phyloP scores from a whole-genome alignment of 2,888 invertebrate species.

The Agriopis aurantiaria region DNA sequence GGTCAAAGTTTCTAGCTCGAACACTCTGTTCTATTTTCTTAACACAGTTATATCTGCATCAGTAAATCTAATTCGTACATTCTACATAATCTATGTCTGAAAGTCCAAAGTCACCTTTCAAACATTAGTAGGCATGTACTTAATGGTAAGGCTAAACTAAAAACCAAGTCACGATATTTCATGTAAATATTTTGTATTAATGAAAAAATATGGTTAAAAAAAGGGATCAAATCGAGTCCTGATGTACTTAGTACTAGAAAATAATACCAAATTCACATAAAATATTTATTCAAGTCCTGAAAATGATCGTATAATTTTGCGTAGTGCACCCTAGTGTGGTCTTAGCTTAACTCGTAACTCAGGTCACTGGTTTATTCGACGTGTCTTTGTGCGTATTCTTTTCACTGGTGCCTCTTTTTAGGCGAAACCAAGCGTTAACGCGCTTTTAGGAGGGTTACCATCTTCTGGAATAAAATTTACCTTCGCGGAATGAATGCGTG shows the following conservation, averaged over 20 bases:
- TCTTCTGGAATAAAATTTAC: neutral
- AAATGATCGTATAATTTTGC: neutral
- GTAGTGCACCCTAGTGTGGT: neutral
- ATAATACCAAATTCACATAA: too few species aligned
- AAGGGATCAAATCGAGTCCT: too few species aligned
- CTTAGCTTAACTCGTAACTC: slow-evolving; percentile 27
- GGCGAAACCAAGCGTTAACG: slow-evolving; percentile 66
- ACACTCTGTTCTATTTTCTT: too few species aligned
- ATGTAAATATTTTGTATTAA: neutral
- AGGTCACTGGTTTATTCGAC: slow-evolving; percentile 64
- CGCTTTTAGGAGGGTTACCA: slow-evolving; percentile 42
- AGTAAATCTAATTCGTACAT: neutral
- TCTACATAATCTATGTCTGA: neutral
- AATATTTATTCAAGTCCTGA: neutral
- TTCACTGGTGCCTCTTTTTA: slow-evolving; percentile 62
- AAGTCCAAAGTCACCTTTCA: slow-evolving; percentile 7
- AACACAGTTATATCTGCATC: neutral
- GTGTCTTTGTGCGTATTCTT: slow-evolving; percentile 60
- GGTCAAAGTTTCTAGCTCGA: too few species aligned
- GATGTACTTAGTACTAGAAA: too few species aligned
- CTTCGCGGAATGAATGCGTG: neutral
- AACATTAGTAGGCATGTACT: neutral
- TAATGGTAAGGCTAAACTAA: neutral
- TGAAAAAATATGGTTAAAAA: neutral
- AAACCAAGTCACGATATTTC: neutral